Evolutionary conservation across 1,140 invertebrate species (phyloP).

Genomic region (Polyergus mexicanus): DNA sequence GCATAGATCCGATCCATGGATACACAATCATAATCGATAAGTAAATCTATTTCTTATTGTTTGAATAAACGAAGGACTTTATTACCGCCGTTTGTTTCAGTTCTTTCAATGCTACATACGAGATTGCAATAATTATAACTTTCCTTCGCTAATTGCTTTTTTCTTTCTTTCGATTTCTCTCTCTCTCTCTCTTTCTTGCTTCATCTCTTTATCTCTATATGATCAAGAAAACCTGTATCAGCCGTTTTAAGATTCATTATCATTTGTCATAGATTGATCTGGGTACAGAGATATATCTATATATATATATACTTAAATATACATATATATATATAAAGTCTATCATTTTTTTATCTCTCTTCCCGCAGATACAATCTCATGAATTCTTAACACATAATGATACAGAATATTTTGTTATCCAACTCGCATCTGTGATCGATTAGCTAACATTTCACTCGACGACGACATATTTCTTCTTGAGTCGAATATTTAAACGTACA

Average conservation of each 20-base stretch:
- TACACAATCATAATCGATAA: conserved; percentile 54
- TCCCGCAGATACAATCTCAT: conserved; percentile 33
- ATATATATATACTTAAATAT: conserved; percentile 11
- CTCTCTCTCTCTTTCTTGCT: conserved; percentile 8
- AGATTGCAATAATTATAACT: conserved; percentile 52
- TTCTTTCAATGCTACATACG: conserved; percentile 50
- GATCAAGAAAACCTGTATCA: conserved; percentile 56
- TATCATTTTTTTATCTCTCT: conserved; percentile 34
- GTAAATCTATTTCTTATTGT: conserved; percentile 60
- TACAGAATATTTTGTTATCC: conserved; percentile 37
- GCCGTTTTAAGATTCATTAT: conserved; percentile 47
- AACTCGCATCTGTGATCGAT: conserved; percentile 25
- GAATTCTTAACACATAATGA: conserved; percentile 1
- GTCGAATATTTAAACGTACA: conserved; percentile 52
- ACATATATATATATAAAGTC: neutral
- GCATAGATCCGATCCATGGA: conserved; percentile 52
- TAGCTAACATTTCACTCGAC: conserved; percentile 33
- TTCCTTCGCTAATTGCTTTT: conserved; percentile 20
- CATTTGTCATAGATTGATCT: conserved; percentile 63
- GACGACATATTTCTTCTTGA: conserved; percentile 37
- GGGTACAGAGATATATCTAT: conserved; percentile 46
- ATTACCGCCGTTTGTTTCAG: conserved; percentile 39
- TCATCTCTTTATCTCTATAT: conserved; percentile 26
- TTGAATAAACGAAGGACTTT: conserved; percentile 54
- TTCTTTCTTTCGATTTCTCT: neutral